Conservation (phyloP, 2,113 vertebrate species). For the Daubentonia madagascariensis region DNA sequence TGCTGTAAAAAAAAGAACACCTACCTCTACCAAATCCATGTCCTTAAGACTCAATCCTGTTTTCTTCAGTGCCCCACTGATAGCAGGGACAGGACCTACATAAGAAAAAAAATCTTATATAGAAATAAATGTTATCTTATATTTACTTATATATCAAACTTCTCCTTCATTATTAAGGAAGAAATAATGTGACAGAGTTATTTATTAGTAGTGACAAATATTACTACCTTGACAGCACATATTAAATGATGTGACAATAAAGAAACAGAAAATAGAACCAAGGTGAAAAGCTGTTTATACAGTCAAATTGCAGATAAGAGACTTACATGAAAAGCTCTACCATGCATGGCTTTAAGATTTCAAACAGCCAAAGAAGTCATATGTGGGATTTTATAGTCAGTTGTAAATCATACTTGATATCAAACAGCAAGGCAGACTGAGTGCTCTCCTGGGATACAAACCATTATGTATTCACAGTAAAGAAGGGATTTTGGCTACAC, state of each 20-base stretch:
- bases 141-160: background rate
- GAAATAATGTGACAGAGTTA: background rate
- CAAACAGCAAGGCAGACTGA: background rate
- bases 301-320: background rate
- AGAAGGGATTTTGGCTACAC: background rate
- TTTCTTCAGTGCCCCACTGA: constrained; percentile 94
- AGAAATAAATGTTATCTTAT: background rate
- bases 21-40: constrained; percentile 97
- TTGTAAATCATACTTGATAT: background rate
- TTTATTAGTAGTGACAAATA: background rate
- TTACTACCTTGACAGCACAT: background rate
- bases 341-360: background rate
- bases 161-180: background rate
- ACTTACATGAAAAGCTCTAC: background rate
- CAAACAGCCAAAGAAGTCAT: background rate
- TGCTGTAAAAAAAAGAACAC: background rate
- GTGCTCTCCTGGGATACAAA: background rate
- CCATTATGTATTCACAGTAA: background rate
- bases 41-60: constrained; percentile 91
- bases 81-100: constrained; percentile 94
- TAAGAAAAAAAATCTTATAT: background rate
- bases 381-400: background rate
- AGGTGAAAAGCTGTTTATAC: background rate
- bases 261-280: background rate
- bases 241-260: background rate